Percentiles rank a stretch among this genome's conserved stretches.
phyloP scores from a whole-genome alignment of 2,113 vertebrate genomes.

The Paramisgurnus dabryanus region DNA sequence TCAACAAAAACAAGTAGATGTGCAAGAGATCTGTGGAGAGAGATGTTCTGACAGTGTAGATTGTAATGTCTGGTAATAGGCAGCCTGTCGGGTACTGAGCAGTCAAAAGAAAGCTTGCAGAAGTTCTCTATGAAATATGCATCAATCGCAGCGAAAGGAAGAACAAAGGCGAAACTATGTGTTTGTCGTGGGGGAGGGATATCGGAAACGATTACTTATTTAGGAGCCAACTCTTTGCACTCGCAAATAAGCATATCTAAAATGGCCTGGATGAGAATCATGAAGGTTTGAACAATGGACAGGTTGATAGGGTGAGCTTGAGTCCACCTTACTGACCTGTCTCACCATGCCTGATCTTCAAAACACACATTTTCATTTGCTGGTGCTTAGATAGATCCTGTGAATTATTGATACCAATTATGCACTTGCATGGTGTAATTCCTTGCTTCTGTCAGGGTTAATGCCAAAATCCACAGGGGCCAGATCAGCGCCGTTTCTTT shows the following conservation, averaged over 20 bases:
- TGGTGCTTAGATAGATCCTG: slow-evolving; percentile 58
- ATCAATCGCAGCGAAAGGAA: slow-evolving; percentile 61
- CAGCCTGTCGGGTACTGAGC: slow-evolving; percentile 54
- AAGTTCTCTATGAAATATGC: slow-evolving; percentile 69
- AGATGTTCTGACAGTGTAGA: slow-evolving; percentile 36
- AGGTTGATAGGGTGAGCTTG: slow-evolving; percentile 15
- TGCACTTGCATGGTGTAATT: slow-evolving; percentile 55
- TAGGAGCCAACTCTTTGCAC: slow-evolving; percentile 39
- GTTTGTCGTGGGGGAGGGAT: slow-evolving; percentile 57
- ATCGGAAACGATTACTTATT: slow-evolving; percentile 56
- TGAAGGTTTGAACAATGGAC: neutral
- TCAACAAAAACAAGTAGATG: slow-evolving; percentile 30
- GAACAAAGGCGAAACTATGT: slow-evolving; percentile 62
- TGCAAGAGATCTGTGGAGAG: neutral
- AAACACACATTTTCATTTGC: slow-evolving; percentile 53
- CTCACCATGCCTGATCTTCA: slow-evolving; percentile 22
- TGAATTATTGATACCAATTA: slow-evolving; percentile 71
- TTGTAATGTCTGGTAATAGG: slow-evolving; percentile 61
- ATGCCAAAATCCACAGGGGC: neutral
- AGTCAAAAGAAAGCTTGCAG: slow-evolving; percentile 57
- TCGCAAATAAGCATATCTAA: neutral
- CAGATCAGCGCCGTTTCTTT: slow-evolving; percentile 55
- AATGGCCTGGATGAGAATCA: neutral
- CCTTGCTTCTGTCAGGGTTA: slow-evolving; percentile 37
- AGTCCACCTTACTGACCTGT: slow-evolving; percentile 51